Evolutionary conservation across 2,113 vertebrate genomes (phyloP).

Genomic region (Lagopus muta): DNA sequence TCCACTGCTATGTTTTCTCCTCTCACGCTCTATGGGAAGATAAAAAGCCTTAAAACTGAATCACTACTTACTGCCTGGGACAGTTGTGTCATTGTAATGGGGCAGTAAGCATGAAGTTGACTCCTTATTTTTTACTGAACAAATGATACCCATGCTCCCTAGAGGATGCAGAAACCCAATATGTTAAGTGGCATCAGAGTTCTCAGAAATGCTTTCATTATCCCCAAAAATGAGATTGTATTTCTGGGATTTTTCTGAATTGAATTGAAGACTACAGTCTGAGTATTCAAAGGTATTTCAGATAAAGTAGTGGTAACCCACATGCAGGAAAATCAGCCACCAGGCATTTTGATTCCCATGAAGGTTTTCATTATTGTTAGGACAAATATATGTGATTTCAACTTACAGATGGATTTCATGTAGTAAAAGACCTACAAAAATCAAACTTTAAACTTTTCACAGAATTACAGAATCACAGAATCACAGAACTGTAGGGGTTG

Average conservation of each 20-base stretch:
- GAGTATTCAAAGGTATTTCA: not conserved
- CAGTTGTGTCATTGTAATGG: not conserved
- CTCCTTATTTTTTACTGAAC: not conserved
- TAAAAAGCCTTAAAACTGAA: not conserved
- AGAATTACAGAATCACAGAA: too few species aligned
- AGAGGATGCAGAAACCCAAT: not conserved
- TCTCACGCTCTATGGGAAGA: not conserved
- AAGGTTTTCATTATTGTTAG: not conserved
- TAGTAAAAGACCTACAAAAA: not conserved
- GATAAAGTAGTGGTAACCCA: not conserved
- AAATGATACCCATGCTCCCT: not conserved
- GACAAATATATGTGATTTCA: not conserved
- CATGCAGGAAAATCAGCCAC: not conserved
- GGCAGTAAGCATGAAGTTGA: not conserved
- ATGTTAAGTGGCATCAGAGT: not conserved
- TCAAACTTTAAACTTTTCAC: not conserved
- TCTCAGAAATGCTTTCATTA: not conserved
- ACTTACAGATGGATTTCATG: not conserved
- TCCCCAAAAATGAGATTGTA: not conserved
- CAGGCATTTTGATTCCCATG: not conserved
- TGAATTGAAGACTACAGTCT: not conserved
- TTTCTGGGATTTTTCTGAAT: not conserved
- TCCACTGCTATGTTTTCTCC: not conserved
- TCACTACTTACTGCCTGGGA: not conserved
- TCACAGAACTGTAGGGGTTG: too few species aligned